These are phyloP conservation scores for Trematocara unimaculatum DNA, from an alignment of 2,113 vertebrate genomes.

Conservation along the genomic window DNA sequence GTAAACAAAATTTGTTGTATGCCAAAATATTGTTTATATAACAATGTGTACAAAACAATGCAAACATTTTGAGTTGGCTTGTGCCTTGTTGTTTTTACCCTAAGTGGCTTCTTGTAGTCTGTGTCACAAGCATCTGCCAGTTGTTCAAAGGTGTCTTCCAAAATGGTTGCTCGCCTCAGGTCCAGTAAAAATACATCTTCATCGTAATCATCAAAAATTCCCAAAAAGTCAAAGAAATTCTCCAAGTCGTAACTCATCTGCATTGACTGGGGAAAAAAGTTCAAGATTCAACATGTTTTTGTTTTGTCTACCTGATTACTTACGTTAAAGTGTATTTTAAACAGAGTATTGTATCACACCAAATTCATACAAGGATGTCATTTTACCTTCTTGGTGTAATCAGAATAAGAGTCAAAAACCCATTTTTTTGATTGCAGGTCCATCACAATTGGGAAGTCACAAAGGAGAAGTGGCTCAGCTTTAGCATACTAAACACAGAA, in stretches of 20 bases:
- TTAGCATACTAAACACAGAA: neutral
- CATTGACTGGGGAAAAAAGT: fast-evolving
- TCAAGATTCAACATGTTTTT: fast-evolving
- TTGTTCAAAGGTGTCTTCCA: slow-evolving; percentile 32
- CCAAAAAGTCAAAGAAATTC: fast-evolving
- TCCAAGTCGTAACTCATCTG: neutral
- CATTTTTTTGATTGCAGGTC: slow-evolving; percentile 37
- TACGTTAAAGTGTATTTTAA: neutral
- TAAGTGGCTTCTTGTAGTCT: slow-evolving; percentile 14
- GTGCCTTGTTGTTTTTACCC: neutral
- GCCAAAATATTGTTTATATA: neutral
- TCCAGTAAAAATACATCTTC: neutral
- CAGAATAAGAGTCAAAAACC: neutral
- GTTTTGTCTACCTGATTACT: neutral
- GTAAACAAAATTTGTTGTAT: neutral
- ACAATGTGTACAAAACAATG: neutral
- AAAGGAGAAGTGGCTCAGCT: slow-evolving; percentile 3
- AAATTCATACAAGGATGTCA: neutral
- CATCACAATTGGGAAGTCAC: slow-evolving; percentile 48
- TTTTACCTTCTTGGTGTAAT: fast-evolving
- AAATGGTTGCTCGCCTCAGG: slow-evolving; percentile 3
- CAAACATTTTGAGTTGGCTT: neutral
- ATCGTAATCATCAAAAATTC: fast-evolving
- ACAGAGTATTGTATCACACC: neutral
- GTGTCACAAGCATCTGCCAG: neutral